Base-by-base conservation (phyloP, 2,113 vertebrate genomes). In the Mustela lutreola region DNA sequence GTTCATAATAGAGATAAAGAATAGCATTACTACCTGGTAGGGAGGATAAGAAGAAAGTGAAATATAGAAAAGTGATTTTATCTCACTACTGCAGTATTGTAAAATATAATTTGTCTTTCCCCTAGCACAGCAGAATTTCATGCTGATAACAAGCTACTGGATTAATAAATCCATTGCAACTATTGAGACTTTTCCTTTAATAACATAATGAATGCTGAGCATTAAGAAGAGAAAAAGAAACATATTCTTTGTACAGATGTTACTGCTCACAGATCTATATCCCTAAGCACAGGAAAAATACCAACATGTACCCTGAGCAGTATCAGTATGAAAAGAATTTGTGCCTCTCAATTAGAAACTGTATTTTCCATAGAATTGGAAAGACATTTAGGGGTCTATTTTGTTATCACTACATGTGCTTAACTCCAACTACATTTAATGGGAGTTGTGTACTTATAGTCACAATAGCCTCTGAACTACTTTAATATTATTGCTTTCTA, bases 121-220 rank as follows among this genome's bases (percentile, higher is more conserved):
- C n/a, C 89, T 97, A 95, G 11, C 96, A 84, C 78, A 98, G 97
- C 97, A 71, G 96, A 98, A 94, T 97, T 98, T 97, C 96, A 78
- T 96, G 95, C 96, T 98, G 97, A 98, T 98, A 98, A 97, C 93
- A 97, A 98, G 97, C 92, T 92, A 62, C 95, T 50, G 94, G 98
- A 98, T 98, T 98, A 98, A 98, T 98, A 98, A 98, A 98, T 98
- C 91, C 95, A 79, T 98, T 97, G 96, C 97, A 98, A 92, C 97
- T 95, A 98, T 97, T 97, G 95, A 98, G 90, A 97, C 84, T 98
- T 97, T 97, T 97, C 89, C 96, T 98, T 98, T 98, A 98, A 98
- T 98, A 99, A 93, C 79, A 95, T 95, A 98, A 98, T 21, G 86
- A 98, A 98, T 98, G 97, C 97, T 98, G 96, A 97, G 86, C 88